These are phyloP conservation scores for Amiota communis DNA, from an alignment of 2,888 invertebrate species.

Conservation along the genomic window DNA sequence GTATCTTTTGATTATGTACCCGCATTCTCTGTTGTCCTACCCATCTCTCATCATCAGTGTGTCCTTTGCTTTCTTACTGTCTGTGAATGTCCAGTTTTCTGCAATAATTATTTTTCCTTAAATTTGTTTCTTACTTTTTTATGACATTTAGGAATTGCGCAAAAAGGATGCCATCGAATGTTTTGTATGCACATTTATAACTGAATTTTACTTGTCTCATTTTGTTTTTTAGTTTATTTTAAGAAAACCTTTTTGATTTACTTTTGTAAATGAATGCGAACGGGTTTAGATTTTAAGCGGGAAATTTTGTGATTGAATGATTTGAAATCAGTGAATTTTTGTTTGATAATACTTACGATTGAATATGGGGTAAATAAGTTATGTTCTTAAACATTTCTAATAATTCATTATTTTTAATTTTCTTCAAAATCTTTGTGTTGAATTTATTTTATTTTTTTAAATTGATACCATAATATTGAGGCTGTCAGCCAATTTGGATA, in stretches of 20 bases:
- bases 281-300: too few relatives aligned
- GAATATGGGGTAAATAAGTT: too few relatives aligned
- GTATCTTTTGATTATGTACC: slow-evolving; percentile 47
- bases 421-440: too few relatives aligned
- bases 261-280: too few relatives aligned
- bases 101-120: slow-evolving; percentile 28
- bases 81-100: slow-evolving; percentile 63
- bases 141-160: slow-evolving; percentile 23
- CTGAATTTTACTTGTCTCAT: slow-evolving; percentile 37
- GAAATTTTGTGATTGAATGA: too few relatives aligned
- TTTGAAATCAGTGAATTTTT: too few relatives aligned
- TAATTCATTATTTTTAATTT: too few relatives aligned
- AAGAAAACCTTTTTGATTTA: background rate
- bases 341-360: too few relatives aligned
- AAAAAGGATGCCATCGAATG: slow-evolving; percentile 20
- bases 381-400: too few relatives aligned
- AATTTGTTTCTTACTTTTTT: slow-evolving; percentile 31
- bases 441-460: too few relatives aligned
- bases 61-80: slow-evolving; percentile 45
- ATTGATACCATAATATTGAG: too few relatives aligned
- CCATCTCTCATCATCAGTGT: background rate
- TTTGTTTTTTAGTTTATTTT: slow-evolving; percentile 22
- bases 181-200: slow-evolving; percentile 4
- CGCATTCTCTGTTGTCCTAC: slow-evolving; percentile 46
- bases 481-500: too few relatives aligned